Percentiles rank a stretch among this genome's conserved stretches.
Conservation (phyloP, 2,113 vertebrate species). For the Abramis brama region DNA sequence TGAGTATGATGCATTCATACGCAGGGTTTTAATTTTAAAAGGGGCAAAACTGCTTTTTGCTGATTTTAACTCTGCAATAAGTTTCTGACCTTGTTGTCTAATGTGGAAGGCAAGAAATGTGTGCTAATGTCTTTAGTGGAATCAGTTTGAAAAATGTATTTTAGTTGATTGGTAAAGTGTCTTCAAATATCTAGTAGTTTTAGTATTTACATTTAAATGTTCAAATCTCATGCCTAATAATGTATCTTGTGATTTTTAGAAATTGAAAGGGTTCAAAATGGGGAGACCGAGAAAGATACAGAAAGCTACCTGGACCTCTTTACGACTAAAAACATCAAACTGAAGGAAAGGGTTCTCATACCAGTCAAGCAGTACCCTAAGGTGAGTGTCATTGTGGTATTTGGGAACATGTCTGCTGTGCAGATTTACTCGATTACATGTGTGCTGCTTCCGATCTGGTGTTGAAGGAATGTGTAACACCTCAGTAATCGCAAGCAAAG, state of each 20-base stretch:
- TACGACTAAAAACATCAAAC: conserved; percentile 96
- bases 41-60: neutral
- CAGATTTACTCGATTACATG: neutral
- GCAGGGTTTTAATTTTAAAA: neutral
- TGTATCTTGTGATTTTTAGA: conserved; percentile 78
- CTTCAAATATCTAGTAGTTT: neutral
- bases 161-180: neutral
- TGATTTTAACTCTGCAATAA: no score
- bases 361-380: conserved; percentile 97
- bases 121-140: neutral
- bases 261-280: conserved; percentile 95
- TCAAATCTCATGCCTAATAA: neutral
- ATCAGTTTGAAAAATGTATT: neutral
- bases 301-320: conserved; percentile 96
- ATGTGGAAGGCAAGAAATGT: neutral
- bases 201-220: neutral
- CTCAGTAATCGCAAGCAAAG: neutral
- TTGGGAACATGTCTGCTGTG: neutral
- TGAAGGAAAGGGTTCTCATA: conserved; percentile 96
- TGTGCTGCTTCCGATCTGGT: neutral
- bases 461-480: neutral
- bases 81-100: neutral
- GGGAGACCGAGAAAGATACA: conserved; percentile 71
- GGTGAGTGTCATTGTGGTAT: conserved; percentile 70
- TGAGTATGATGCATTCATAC: neutral